Conservation (phyloP, 2,113 vertebrate genomes). For the Rhagologus leucostigma region DNA sequence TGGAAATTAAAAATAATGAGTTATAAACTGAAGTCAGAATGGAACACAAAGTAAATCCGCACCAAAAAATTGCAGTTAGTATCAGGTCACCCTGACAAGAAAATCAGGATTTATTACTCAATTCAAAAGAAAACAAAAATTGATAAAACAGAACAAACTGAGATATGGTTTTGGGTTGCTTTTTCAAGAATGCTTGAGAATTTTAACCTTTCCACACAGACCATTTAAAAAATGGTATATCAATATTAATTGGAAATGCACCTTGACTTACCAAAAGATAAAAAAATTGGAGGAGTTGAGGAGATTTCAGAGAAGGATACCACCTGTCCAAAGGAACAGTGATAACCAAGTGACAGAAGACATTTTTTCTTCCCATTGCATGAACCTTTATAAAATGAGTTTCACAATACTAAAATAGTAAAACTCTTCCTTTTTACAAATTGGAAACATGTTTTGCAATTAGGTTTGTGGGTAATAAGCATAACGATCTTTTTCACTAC, state of each 20-base stretch:
- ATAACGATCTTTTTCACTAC: background rate
- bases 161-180: background rate
- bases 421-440: background rate
- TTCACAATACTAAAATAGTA: background rate
- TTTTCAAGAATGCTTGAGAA: background rate
- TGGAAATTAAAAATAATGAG: background rate
- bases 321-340: background rate
- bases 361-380: background rate
- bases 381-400: background rate
- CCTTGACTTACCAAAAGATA: background rate
- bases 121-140: background rate
- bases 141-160: background rate
- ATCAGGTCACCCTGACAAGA: background rate
- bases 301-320: background rate
- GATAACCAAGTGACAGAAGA: background rate
- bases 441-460: background rate
- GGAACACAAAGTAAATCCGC: background rate
- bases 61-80: background rate
- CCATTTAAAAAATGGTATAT: background rate
- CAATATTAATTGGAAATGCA: background rate
- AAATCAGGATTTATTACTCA: background rate
- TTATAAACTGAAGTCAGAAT: background rate
- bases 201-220: background rate
- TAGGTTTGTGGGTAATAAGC: background rate
- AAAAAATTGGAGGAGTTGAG: background rate